Base-by-base conservation (phyloP, 2,888 invertebrate genomes). In the Zaprionus lineosus region DNA sequence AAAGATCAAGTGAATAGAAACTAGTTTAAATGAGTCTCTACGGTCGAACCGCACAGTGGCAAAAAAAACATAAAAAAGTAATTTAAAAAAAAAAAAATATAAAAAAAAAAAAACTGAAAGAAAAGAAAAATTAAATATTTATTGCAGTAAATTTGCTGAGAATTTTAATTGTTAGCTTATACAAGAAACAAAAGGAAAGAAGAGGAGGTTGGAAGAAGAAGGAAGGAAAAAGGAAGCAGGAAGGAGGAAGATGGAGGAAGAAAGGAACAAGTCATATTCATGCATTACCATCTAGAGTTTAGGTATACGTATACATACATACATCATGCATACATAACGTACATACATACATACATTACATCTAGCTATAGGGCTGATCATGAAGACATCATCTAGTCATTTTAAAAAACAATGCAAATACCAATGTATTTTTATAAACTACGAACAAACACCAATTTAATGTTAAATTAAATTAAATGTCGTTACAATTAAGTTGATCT, bases 401-500 rank as follows among this genome's bases (percentile, higher is more conserved):
- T 70, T 72, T 67, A 70, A 51, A 36, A 58, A 37, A 43, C 7
- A 21, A 21, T 24, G 41, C 37, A 67, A 39, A 43, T 43, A 64
- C 46, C 71, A 66, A 76, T 74, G 74, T 76, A 83, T 76, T 76
- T 76, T 82, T 76, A 76, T 76, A 77, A n/a, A 73, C 53, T 61
- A 72, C 65, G 64, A 74, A 58, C 1, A 47, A 81, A 79, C 77
- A 84, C 75, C 74, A 74, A 78, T 81, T 70, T 64, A 84, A 78
- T 78, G 77, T 78, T 78, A 81, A n/a, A n/a, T n/a, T n/a, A n/a
- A n/a, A n/a, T n/a, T n/a, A n/a, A 78, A 79, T 81, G 84, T 77
- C 77, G 84, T 78, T 84, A 81, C 40, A 75, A 75, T 77, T 78
- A 84, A 84, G 84, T 78, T 84, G 75, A 69, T 81, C 24, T 64